These are phyloP conservation scores for Suricata suricatta DNA, from an alignment of 2,113 vertebrate species.

Conservation along the genomic window DNA sequence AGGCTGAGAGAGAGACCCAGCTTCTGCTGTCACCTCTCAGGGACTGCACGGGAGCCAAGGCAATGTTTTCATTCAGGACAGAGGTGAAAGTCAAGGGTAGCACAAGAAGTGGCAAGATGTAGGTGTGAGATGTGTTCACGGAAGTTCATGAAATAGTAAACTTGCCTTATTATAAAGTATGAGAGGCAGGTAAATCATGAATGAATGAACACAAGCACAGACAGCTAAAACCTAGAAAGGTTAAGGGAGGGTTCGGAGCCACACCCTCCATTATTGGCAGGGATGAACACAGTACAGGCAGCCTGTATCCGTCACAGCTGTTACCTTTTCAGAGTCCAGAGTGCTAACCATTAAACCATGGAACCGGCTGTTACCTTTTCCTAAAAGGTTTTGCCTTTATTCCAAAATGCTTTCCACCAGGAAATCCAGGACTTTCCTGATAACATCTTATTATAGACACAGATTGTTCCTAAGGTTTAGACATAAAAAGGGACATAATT, in stretches of 20 bases:
- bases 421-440: not conserved
- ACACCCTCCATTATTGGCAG: not conserved
- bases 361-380: not conserved
- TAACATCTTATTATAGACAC: not conserved
- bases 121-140: not conserved
- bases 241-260: not conserved
- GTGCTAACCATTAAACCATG: too few relatives aligned
- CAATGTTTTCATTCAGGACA: not conserved
- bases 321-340: not conserved
- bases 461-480: not conserved
- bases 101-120: not conserved
- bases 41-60: not conserved
- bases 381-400: constrained; percentile 12
- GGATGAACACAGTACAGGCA: not conserved
- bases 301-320: not conserved
- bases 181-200: not conserved
- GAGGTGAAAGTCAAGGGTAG: not conserved
- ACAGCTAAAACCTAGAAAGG: not conserved
- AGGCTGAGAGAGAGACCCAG: constrained; percentile 28
- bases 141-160: not conserved
- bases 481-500: not conserved
- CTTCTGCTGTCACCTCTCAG: constrained; percentile 44
- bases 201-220: not conserved
- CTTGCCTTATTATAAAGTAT: not conserved
- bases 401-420: not conserved